Percentiles rank a stretch among this genome's conserved stretches.
Evolutionary conservation across 2,888 invertebrate genomes (phyloP).

Genomic region (Pyrochroa serraticornis): DNA sequence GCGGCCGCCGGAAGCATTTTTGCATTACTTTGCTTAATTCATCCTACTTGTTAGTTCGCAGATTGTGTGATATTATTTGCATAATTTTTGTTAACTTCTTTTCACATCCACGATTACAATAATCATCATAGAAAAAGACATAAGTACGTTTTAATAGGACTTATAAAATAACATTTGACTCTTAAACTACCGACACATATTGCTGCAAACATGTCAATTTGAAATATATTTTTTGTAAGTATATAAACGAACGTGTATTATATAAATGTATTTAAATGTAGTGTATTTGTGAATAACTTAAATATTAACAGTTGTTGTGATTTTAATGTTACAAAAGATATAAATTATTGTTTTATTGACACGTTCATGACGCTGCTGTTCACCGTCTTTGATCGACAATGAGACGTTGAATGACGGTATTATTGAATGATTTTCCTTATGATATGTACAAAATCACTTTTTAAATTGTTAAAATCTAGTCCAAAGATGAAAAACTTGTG

Average conservation of each 20-base stretch:
- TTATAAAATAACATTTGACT: constrained; percentile 17
- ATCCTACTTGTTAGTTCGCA: constrained; percentile 27
- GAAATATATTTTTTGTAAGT: constrained; percentile 27
- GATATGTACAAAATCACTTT: constrained; percentile 28
- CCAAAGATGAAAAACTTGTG: constrained; percentile 39
- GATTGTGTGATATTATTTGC: constrained; percentile 30
- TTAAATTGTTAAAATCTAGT: constrained; percentile 39
- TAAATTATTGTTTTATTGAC: constrained; percentile 19
- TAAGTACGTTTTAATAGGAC: constrained; percentile 3
- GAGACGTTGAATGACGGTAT: constrained; percentile 14
- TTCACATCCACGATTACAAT: constrained; percentile 5
- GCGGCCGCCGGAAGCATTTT: constrained; percentile 8
- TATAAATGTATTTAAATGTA: constrained; percentile 32
- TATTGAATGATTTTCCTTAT: constrained; percentile 19
- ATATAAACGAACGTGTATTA: constrained; percentile 20
- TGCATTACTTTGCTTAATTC: constrained; percentile 23
- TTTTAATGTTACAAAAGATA: constrained; percentile 27
- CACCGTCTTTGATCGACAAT: background rate
- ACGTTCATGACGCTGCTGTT: constrained; percentile 15
- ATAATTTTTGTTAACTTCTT: constrained; percentile 23
- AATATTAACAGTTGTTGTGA: constrained; percentile 31
- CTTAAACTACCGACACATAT: constrained; percentile 1
- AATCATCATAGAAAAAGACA: constrained; percentile 14
- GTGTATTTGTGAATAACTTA: constrained; percentile 32
- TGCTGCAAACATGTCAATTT: constrained; percentile 31